Percentiles rank a stretch among this genome's conserved stretches.
Evolutionary conservation across 2,797 vertebrate genomes (phyloP).

Genomic region (Tokudaia muenninki): DNA sequence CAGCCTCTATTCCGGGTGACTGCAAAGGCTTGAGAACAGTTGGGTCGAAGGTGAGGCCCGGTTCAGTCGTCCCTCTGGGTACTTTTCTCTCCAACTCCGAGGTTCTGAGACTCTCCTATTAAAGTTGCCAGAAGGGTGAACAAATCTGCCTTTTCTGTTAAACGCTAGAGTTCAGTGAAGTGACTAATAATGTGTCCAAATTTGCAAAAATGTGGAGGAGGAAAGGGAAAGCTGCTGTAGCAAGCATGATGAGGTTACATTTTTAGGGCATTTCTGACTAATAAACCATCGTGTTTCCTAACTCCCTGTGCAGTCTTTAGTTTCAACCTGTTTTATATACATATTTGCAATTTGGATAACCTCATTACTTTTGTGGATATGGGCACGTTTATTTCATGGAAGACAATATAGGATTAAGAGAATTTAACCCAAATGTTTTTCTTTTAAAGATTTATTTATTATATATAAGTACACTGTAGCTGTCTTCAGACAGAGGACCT

Average conservation of each 20-base stretch:
- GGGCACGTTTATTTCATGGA: conserved; percentile 36
- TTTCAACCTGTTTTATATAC: not conserved
- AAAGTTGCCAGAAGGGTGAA: conserved; percentile 63
- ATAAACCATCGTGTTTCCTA: conserved; percentile 41
- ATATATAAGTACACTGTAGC: too few species aligned
- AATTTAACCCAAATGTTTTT: not conserved
- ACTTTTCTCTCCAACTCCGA: conserved; percentile 60
- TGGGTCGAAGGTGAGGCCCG: conserved; percentile 44
- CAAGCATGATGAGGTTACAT: conserved; percentile 70
- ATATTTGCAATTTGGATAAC: not conserved
- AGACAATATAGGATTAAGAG: conserved; percentile 2
- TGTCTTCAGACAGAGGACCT: too few species aligned
- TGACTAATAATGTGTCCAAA: conserved; percentile 81
- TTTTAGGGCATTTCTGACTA: conserved; percentile 78
- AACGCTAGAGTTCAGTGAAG: conserved; percentile 60
- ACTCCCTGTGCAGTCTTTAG: not conserved
- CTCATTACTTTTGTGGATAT: conserved; percentile 14
- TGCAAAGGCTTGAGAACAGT: not conserved
- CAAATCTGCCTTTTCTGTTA: conserved; percentile 57
- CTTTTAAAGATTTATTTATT: too few species aligned
- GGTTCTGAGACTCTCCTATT: conserved; percentile 37
- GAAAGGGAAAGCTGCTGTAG: conserved; percentile 65
- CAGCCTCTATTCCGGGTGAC: not conserved
- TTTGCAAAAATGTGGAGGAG: conserved; percentile 79
- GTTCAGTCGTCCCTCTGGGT: not conserved